phyloP scores from a whole-genome alignment of 1,140 invertebrate genomes.

The Philopotamus ludificatus region DNA sequence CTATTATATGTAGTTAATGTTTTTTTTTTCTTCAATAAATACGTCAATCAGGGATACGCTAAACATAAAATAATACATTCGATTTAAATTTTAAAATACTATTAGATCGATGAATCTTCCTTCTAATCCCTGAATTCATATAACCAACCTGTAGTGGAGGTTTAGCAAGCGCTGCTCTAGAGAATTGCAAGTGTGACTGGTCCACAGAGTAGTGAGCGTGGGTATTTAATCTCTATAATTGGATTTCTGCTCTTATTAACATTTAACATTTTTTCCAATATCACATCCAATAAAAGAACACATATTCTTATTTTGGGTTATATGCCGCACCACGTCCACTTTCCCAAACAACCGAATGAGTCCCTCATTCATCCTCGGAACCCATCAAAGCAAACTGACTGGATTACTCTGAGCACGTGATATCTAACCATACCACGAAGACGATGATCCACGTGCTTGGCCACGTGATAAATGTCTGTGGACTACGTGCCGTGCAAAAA shows the following conservation, averaged over 20 bases:
- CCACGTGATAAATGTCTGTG: neutral
- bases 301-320: neutral
- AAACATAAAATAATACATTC: too few species aligned
- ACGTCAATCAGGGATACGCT: too few species aligned
- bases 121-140: too few species aligned
- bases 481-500: neutral
- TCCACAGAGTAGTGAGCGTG: neutral
- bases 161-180: too few species aligned
- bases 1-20: too few species aligned
- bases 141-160: too few species aligned
- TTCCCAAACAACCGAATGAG: neutral
- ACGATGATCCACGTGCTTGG: neutral
- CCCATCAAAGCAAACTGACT: neutral
- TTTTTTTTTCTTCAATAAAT: too few species aligned
- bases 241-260: neutral
- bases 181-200: too few species aligned
- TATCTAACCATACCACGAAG: neutral
- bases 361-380: neutral
- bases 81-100: too few species aligned
- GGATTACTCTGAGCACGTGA: neutral
- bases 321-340: neutral
- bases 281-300: neutral
- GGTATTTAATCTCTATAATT: neutral
- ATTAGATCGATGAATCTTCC: too few species aligned
- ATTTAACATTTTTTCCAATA: neutral